Evolutionary conservation across 2,797 vertebrate genomes (phyloP), one percentile per base, ranked within the genome.

Genomic region (Sebastes alutus): DNA sequence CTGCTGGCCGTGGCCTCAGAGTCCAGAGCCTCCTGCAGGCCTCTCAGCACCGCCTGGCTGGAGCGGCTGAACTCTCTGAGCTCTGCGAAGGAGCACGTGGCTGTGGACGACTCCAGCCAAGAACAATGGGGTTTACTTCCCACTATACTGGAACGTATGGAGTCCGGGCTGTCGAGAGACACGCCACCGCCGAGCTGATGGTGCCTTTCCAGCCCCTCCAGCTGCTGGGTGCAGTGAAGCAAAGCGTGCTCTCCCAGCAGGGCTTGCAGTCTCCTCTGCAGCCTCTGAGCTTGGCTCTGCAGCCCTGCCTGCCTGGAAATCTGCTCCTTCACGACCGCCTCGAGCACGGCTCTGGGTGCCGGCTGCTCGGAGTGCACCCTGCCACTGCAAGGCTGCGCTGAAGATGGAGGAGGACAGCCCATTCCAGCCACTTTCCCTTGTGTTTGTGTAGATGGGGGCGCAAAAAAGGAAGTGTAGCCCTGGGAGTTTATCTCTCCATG

Each of bases 1-100:
- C 97, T 98, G 96, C 96, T 97, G 77, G 94, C 97, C 0, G 98
- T 99, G 77, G 96, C 97, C 71, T 99, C 98, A 0, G 98, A 99
- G 94, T 99, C 98, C 93, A 98, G 87, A 75, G 92, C 94, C 78
- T 95, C 94, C 94, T 97, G 95, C 75, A 97, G 92, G 0, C 90
- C 93, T 63, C 92, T 95, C 79, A 99, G 92, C 75, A 97, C 87
- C 29, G 91, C 93, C 87, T 93, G 93, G 63, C 95, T 74, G 81
- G 91, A 95, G 75, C 77, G 88, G 54, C 92, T 95, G 91, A 98
- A 97, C 46, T 93, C 95, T 69, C 87, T 85, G 70, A 98, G 84
- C 87, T 97, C 96, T 30, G 46, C 29, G 61, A 94, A 87, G 12
- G 89, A 85, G 22, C 85, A 88, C 3, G 46, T 76, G 33, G 90